A percentile compares a stretch with the other conserved stretches of the same genome.
These are phyloP conservation scores for Arbacia lixula DNA, from an alignment of 53 echinoderm and acorn worm species.

Conservation along the genomic window DNA sequence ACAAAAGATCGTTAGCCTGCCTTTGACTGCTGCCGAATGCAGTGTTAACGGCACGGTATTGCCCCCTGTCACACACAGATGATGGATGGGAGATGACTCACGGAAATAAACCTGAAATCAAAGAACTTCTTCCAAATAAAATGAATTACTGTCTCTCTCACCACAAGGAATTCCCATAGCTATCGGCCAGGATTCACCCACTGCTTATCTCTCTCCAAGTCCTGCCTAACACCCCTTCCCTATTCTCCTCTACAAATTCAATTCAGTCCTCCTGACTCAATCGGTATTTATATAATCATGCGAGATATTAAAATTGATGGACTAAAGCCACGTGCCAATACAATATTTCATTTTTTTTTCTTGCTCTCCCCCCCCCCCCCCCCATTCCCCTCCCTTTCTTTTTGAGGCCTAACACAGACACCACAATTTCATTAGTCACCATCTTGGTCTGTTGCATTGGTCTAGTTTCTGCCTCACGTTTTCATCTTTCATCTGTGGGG, in stretches of 20 bases:
- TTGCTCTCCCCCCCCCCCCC: too few species aligned
- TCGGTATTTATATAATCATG: slow-evolving; percentile 54
- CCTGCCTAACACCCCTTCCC: background rate
- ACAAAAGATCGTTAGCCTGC: too few species aligned
- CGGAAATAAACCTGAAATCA: slow-evolving; percentile 35
- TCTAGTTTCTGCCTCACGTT: background rate
- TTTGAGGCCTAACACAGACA: background rate
- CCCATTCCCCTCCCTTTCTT: too few species aligned
- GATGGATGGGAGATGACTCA: slow-evolving; percentile 40
- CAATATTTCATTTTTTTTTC: slow-evolving; percentile 34
- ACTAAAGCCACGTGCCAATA: slow-evolving; percentile 28
- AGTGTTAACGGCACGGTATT: too few species aligned
- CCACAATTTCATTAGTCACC: slow-evolving; percentile 42
- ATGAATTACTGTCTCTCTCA: slow-evolving; percentile 48
- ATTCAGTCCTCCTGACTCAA: slow-evolving; percentile 26
- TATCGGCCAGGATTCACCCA: slow-evolving; percentile 25
- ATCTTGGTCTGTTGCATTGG: slow-evolving; percentile 1
- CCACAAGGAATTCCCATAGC: slow-evolving; percentile 44
- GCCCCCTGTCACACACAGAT: slow-evolving; percentile 26
- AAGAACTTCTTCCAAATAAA: slow-evolving; percentile 42
- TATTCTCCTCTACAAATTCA: slow-evolving; percentile 18
- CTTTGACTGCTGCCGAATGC: too few species aligned
- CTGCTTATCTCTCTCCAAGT: background rate
- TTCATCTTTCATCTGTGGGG: slow-evolving; percentile 3
- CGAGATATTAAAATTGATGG: slow-evolving; percentile 40